Evolutionary conservation across 2,113 vertebrate species (phyloP).

Genomic region (Baryphthengus martii): DNA sequence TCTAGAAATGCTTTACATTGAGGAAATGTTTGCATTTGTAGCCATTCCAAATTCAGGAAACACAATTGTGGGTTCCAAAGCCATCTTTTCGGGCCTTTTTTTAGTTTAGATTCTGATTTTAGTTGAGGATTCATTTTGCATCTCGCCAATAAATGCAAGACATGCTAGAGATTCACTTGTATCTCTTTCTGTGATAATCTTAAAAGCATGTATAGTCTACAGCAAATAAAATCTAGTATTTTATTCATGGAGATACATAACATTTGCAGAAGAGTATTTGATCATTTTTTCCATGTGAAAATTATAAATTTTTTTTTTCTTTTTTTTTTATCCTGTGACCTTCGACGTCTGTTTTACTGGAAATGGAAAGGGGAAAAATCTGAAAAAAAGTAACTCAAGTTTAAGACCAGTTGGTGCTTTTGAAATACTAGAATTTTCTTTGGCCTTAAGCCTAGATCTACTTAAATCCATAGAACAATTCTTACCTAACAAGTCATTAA

Average conservation of each 20-base stretch:
- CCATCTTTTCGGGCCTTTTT: background rate
- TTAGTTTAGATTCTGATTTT: background rate
- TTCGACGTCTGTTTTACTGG: background rate
- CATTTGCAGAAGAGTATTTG: background rate
- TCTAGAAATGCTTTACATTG: background rate
- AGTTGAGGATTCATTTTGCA: background rate
- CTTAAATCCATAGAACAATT: background rate
- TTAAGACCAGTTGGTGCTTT: background rate
- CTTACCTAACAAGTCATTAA: background rate
- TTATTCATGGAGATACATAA: background rate
- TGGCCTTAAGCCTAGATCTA: background rate
- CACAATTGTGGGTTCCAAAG: background rate
- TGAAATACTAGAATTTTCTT: background rate
- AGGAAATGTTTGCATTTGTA: background rate
- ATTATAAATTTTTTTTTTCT: background rate
- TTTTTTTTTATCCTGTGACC: background rate
- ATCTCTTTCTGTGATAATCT: background rate
- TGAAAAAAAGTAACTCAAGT: background rate
- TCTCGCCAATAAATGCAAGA: background rate
- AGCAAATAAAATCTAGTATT: background rate
- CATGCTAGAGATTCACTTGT: background rate
- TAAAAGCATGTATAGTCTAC: background rate
- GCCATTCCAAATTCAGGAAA: background rate
- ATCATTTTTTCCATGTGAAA: background rate
- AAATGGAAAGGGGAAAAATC: background rate